Percentiles rank a stretch among this genome's conserved stretches.
These are phyloP conservation scores for Lamellibrachia columna DNA, from an alignment of 2,888 invertebrate genomes.

Conservation along the genomic window DNA sequence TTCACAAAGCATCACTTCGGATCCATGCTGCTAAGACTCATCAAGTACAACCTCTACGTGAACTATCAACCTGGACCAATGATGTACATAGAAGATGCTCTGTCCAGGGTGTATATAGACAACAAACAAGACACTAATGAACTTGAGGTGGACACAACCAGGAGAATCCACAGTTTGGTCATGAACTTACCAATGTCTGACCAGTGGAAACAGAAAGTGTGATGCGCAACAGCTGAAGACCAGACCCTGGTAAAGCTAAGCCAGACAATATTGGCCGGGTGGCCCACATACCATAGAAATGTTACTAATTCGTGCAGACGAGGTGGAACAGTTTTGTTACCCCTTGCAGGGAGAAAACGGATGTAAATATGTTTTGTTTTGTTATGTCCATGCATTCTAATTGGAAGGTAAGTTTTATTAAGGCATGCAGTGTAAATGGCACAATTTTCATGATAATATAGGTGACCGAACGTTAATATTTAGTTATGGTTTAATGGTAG, in stretches of 20 bases:
- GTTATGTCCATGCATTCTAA: too few species aligned
- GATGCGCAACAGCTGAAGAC: neutral
- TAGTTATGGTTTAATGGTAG: too few species aligned
- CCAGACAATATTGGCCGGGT: neutral
- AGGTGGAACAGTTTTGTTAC: too few species aligned
- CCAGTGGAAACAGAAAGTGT: neutral
- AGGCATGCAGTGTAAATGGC: too few species aligned
- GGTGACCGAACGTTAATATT: too few species aligned
- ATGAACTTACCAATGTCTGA: neutral
- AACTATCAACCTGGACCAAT: neutral
- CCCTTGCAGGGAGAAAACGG: too few species aligned
- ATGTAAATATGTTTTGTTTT: too few species aligned
- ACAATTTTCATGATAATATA: too few species aligned
- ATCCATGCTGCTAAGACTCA: neutral
- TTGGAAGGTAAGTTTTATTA: too few species aligned
- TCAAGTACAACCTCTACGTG: neutral
- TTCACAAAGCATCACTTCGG: neutral
- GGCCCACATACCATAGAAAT: neutral
- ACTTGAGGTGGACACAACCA: neutral
- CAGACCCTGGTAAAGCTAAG: neutral
- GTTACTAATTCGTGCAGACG: neutral
- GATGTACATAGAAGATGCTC: neutral
- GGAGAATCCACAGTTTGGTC: neutral
- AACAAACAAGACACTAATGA: neutral
- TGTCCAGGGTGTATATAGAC: neutral